Base-by-base conservation (phyloP, 2,888 invertebrate genomes). In the Corythucha ciliata region DNA sequence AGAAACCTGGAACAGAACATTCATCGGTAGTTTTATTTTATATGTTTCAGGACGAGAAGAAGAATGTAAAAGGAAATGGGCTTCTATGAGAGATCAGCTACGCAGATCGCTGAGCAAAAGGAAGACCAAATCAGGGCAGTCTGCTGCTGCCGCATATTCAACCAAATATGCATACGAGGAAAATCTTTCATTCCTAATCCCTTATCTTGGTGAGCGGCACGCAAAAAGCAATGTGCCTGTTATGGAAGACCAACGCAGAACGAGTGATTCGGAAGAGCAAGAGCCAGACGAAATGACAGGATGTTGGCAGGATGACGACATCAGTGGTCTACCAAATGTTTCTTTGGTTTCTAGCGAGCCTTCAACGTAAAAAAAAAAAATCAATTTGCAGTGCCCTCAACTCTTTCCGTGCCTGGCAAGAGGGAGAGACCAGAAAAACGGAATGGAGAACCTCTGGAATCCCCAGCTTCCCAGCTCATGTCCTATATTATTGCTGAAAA, bases 61-160 rank as follows among this genome's bases (percentile, higher is more conserved):
- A 25, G 57, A 55, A 52, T 53, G 57, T 49, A 54, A 61, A 54
- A 60, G 49, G 26, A 58, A 53, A 48, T 58, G 59, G 60, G 60
- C 48, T 53, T 3, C 8, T 39, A 39, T 39, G 22, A n/a, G 39
- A 39, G 39, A 39, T 10, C 4, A 51, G 44, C 46, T 59, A 21
- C 56, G 59, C 10, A 60, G 59, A 50, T 48, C 57, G 12, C 48
- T 50, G 39, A 54, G 58, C 32, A 60, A 61, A 58, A 56, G 59
- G 27, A 60, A 57, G 53, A 61, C 57, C 2, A 48, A 52, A 59
- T 58, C 59, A 55, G 60, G 61, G 48, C 59, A 59, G 51, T 54
- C 57, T 41, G 59, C 58, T 58, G 46, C 29, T 47, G 48, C 26
- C 49, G 37, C 27, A 14, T n/a, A n/a, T n/a, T n/a, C n/a, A n/a